These are phyloP conservation scores for Ceratitis capitata DNA, from an alignment of 1,140 invertebrate genomes.

Conservation along the genomic window DNA sequence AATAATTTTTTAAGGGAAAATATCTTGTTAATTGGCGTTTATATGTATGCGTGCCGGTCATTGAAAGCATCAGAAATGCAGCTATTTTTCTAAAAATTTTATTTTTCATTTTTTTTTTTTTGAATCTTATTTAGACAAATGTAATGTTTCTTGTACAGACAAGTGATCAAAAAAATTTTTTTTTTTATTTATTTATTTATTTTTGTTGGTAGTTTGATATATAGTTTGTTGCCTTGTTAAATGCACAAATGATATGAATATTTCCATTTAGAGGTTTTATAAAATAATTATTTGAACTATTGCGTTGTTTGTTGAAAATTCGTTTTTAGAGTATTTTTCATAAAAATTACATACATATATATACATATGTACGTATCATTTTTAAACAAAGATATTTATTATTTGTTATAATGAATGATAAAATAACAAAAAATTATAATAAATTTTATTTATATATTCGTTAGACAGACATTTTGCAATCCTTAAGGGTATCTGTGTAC, in stretches of 20 bases:
- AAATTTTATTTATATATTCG: no score
- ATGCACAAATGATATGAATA: conserved; percentile 24
- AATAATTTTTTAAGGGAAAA: no score
- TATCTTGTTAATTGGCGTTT: no score
- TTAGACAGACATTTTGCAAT: no score
- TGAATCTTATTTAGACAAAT: no score
- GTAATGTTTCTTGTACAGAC: no score
- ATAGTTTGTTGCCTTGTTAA: background rate
- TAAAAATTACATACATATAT: conserved; percentile 18
- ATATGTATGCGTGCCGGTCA: no score
- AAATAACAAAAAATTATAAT: background rate
- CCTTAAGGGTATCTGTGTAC: no score
- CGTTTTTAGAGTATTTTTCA: background rate
- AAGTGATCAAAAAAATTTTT: background rate
- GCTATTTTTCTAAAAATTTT: no score
- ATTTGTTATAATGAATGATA: background rate
- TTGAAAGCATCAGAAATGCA: no score
- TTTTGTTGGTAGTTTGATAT: conserved; percentile 5
- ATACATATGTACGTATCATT: background rate
- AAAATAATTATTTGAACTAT: conserved; percentile 31
- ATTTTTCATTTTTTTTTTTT: no score
- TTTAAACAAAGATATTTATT: background rate
- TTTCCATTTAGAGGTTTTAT: background rate
- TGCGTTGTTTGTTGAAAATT: conserved; percentile 26
- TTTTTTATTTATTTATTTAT: background rate